Evolutionary conservation across 1,140 invertebrate genomes (phyloP).

Genomic region (Heliconius nattereri): DNA sequence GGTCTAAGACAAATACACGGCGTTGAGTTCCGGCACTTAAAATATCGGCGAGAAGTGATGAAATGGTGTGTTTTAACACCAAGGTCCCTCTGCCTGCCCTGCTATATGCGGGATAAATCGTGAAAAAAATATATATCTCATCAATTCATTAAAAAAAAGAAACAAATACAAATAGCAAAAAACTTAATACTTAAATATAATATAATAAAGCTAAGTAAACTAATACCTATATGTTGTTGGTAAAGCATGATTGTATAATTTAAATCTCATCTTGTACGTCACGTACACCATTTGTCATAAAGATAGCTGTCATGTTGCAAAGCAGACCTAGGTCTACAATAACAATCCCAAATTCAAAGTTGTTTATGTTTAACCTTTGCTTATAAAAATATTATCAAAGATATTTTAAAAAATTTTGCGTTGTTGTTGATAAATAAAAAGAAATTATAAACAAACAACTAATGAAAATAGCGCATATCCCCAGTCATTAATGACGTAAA

Average conservation of each 20-base stretch:
- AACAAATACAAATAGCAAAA: not conserved
- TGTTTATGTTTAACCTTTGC: not conserved
- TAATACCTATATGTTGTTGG: not conserved
- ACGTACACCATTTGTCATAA: constrained; percentile 5
- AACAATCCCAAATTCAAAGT: not conserved
- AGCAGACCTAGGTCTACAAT: not conserved
- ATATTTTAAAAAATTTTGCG: too few relatives aligned
- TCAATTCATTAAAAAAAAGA: not conserved
- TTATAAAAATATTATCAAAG: not conserved
- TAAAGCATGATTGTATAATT: constrained; percentile 2
- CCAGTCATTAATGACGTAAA: not conserved
- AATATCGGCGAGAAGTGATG: too few relatives aligned
- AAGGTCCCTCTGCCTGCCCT: too few relatives aligned
- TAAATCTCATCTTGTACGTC: constrained; percentile 2
- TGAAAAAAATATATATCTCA: not conserved
- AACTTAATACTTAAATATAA: not conserved
- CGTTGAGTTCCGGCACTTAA: too few relatives aligned
- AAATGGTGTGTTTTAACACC: too few relatives aligned
- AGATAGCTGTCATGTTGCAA: not conserved
- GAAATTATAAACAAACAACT: not conserved
- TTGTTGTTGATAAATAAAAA: not conserved
- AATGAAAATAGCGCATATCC: not conserved
- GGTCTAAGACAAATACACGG: too few relatives aligned
- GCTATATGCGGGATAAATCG: too few relatives aligned
- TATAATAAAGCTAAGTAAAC: not conserved